Percentiles rank a stretch among this genome's conserved stretches.
Conservation (phyloP, 2,888 invertebrate species). For the Diarsia rubi region DNA sequence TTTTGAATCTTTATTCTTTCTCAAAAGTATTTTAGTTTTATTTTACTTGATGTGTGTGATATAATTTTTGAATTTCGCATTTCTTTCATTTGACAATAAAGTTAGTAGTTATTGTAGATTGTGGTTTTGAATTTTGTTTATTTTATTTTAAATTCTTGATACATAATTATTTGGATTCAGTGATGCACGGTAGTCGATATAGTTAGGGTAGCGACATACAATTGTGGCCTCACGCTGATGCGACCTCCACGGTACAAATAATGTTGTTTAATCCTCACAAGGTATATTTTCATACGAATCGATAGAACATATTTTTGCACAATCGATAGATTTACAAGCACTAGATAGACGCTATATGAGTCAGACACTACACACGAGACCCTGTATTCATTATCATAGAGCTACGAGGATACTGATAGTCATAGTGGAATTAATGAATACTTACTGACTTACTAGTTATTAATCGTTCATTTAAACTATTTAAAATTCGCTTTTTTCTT, state of each 20-base stretch:
- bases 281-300: slow-evolving; percentile 86
- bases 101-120: slow-evolving; percentile 57
- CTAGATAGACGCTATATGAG: slow-evolving; percentile 65
- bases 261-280: slow-evolving; percentile 78
- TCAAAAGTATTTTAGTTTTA: slow-evolving; percentile 63
- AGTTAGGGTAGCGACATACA: slow-evolving; percentile 57
- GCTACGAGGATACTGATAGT: slow-evolving; percentile 21
- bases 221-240: slow-evolving; percentile 77
- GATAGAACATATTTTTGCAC: slow-evolving; percentile 88
- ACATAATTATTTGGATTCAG: slow-evolving; percentile 41
- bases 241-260: slow-evolving; percentile 84
- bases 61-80: slow-evolving; percentile 50
- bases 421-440: slow-evolving; percentile 12
- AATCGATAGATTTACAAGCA: slow-evolving; percentile 80
- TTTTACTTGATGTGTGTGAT: slow-evolving; percentile 63
- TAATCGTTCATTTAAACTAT: slow-evolving; percentile 42
- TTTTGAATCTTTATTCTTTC: slow-evolving; percentile 68
- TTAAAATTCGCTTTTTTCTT: slow-evolving; percentile 47
- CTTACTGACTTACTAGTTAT: too few relatives aligned
- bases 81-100: slow-evolving; percentile 70
- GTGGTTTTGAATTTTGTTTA: slow-evolving; percentile 64
- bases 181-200: slow-evolving; percentile 37
- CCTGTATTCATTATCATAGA: slow-evolving; percentile 58
- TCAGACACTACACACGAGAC: slow-evolving; percentile 43
- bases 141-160: slow-evolving; percentile 53